Conservation (phyloP, 2,797 vertebrate species). For the Sternarchorhynchus goeldii region DNA sequence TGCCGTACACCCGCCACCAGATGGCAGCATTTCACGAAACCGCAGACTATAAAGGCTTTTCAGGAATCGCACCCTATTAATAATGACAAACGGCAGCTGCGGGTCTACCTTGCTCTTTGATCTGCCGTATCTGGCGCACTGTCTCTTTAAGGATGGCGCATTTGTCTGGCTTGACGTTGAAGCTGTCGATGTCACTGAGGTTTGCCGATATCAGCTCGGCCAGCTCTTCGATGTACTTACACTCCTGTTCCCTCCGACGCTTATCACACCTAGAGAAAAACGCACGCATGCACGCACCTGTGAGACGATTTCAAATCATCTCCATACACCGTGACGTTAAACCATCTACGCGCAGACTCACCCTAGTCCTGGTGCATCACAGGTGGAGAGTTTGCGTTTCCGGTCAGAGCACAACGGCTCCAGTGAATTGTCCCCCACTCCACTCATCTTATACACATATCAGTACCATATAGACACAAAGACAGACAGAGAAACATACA, state of each 20-base stretch:
- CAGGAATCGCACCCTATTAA: slow-evolving; percentile 48
- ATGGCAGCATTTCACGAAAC: slow-evolving; percentile 71
- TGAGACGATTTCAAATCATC: not conserved
- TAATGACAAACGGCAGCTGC: slow-evolving; percentile 21
- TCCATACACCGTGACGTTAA: not conserved
- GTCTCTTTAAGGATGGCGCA: slow-evolving; percentile 99
- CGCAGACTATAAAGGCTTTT: slow-evolving; percentile 59
- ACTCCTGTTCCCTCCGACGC: slow-evolving; percentile 96
- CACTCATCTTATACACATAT: slow-evolving; percentile 92
- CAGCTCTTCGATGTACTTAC: slow-evolving; percentile 97
- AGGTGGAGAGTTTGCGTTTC: slow-evolving; percentile 92
- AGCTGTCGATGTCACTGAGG: slow-evolving; percentile 97
- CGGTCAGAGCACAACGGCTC: slow-evolving; percentile 88
- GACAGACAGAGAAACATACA: slow-evolving; percentile 24
- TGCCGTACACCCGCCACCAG: slow-evolving; percentile 62
- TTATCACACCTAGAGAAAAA: slow-evolving; percentile 87
- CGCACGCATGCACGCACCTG: not conserved
- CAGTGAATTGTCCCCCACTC: slow-evolving; percentile 89
- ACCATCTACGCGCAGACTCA: slow-evolving; percentile 59
- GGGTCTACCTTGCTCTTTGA: slow-evolving; percentile 95
- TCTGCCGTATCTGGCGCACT: slow-evolving; percentile 97
- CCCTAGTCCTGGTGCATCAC: slow-evolving; percentile 89
- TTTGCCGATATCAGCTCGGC: slow-evolving; percentile 99
- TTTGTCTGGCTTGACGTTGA: slow-evolving; percentile 99
- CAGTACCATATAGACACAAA: slow-evolving; percentile 70